Percentiles rank a stretch among this genome's conserved stretches.
These are phyloP conservation scores for Chaitophorus viminalis DNA, from an alignment of 2,888 invertebrate species.

Conservation along the genomic window DNA sequence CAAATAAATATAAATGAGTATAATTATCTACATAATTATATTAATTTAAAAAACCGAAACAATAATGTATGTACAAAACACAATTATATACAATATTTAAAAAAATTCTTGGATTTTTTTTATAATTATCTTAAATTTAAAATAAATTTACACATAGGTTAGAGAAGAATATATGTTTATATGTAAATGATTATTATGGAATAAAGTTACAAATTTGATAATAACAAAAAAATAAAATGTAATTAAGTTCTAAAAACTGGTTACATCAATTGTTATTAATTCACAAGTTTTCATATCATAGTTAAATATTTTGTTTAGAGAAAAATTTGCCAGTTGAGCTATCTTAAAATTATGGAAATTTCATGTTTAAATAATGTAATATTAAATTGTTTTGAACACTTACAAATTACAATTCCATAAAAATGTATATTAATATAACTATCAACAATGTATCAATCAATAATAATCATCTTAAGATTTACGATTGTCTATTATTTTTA, in stretches of 20 bases:
- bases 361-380: slow-evolving; percentile 26
- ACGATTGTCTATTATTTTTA: slow-evolving; percentile 60
- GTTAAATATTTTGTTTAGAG: slow-evolving; percentile 2
- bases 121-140: slow-evolving; percentile 22
- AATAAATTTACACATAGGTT: slow-evolving; percentile 53
- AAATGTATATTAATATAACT: slow-evolving; percentile 43
- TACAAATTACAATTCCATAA: slow-evolving; percentile 45
- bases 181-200: slow-evolving; percentile 45
- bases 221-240: slow-evolving; percentile 26
- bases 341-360: slow-evolving; percentile 58
- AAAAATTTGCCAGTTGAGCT: slow-evolving; percentile 55
- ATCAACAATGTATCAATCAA: slow-evolving; percentile 30
- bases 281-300: slow-evolving; percentile 26
- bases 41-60: slow-evolving; percentile 58
- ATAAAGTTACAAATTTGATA: slow-evolving; percentile 53
- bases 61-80: slow-evolving; percentile 56
- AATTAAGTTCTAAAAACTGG: slow-evolving; percentile 32
- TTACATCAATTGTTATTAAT: slow-evolving; percentile 15
- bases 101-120: slow-evolving; percentile 31
- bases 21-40: slow-evolving; percentile 59
- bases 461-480: slow-evolving; percentile 46
- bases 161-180: slow-evolving; percentile 48
- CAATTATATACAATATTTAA: slow-evolving; percentile 37
- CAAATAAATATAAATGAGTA: slow-evolving; percentile 62
- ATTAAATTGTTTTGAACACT: slow-evolving; percentile 41